Base-by-base conservation (phyloP, 2,888 invertebrate species). In the Himalopsyche kuldschensis region DNA sequence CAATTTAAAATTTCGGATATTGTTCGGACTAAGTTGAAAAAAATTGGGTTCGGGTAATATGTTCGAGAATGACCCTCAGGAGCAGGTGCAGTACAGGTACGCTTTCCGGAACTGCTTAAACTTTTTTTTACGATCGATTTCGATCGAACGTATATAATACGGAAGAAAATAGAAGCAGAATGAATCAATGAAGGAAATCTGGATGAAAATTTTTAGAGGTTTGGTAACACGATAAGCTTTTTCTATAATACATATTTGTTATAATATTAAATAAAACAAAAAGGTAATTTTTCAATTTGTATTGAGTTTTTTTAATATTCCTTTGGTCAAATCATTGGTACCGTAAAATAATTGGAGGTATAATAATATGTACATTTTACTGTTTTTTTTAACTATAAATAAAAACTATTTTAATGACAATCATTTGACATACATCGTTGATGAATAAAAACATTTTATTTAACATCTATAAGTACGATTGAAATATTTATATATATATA, bases 251-350 rank as follows among this genome's bases (percentile, higher is more conserved):
- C 47, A 47, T 47, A 5, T 48, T 17, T 4, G 17, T 20, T 20
- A 48, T 48, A 20, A 55, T 24, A 6, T 8, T 69, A 24, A 69
- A 69, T 69, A 69, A 69, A 69, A 69, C 27, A 69, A 69, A 69
- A 8, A 55, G 15, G 2, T 20, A 8, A 3, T 69, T 69, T 27
- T 27, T 27, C 27, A 24, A 20, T 46, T 46, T 78, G 30, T 47
- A 78, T 6, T 78, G 46, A 75, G 32, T 32, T 82, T 88, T 91
- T 86, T 91, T 91, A 91, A 89, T 92, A 89, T 89, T 89, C 91
- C 94, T 94, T 94, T 94, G 94, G 94, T 93, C 93, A 91, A 92
- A 93, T 93, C 93, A 93, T 93, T 93, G 94, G 93, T 93, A 89
- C 83, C 35, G 82, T 78, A 77, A 46, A 85, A 63, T n/a, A 77